A percentile compares a stretch with the other conserved stretches of the same genome.
These are phyloP conservation scores for Falco novaeseelandiae DNA, from an alignment of 2,797 vertebrate genomes.

Conservation along the genomic window DNA sequence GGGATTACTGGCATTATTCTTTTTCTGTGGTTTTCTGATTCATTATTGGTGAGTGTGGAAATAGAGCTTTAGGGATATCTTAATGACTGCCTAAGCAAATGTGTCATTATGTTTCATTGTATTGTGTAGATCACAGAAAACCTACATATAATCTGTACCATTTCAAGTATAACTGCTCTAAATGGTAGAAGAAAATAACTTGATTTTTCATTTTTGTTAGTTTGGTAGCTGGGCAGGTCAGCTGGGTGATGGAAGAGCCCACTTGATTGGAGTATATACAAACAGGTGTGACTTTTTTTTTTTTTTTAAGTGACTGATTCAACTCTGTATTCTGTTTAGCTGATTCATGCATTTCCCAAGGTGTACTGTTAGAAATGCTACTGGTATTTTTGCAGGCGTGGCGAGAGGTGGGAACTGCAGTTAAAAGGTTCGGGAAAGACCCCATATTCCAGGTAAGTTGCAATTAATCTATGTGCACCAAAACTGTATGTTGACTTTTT, in stretches of 20 bases:
- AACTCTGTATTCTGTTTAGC: neutral
- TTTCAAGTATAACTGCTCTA: neutral
- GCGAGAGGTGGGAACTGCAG: slow-evolving; percentile 85
- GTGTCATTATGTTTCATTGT: neutral
- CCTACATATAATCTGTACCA: neutral
- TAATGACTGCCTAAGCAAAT: neutral
- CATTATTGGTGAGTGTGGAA: neutral
- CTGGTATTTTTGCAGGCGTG: slow-evolving; percentile 71
- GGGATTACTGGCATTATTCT: neutral
- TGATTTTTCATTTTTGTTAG: slow-evolving; percentile 64
- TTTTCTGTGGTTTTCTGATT: slow-evolving; percentile 12
- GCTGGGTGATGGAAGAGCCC: slow-evolving; percentile 85
- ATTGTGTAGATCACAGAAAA: neutral
- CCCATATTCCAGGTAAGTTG: slow-evolving; percentile 81
- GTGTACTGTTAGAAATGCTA: neutral
- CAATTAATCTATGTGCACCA: neutral
- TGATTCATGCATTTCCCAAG: neutral
- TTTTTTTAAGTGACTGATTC: neutral
- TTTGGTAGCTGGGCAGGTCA: slow-evolving; percentile 87
- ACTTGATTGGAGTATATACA: slow-evolving; percentile 79
- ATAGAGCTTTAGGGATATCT: neutral
- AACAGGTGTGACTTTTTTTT: slow-evolving; percentile 76
- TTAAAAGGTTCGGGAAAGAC: slow-evolving; percentile 88
- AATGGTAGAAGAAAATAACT: neutral
- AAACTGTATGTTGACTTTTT: neutral